Percentiles rank a stretch among this genome's conserved stretches.
These are phyloP conservation scores for Alectoris magna DNA, from an alignment of 2,797 vertebrate genomes.

Conservation along the genomic window DNA sequence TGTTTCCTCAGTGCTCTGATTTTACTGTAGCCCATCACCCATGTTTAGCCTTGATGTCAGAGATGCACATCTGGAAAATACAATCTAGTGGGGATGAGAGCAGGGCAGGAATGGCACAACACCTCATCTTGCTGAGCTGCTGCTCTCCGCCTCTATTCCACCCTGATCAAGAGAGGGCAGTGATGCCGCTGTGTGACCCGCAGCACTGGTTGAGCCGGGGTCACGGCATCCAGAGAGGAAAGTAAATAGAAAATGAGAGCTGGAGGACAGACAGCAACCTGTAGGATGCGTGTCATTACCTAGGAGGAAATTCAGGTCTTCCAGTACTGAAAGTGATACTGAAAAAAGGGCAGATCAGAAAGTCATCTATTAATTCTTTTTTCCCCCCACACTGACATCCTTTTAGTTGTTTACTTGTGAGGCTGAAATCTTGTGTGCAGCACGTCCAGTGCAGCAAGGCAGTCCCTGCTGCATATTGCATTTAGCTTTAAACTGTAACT, in stretches of 20 bases:
- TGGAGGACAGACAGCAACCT: constrained; percentile 19
- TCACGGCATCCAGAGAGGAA: constrained; percentile 34
- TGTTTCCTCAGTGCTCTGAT: constrained; percentile 20
- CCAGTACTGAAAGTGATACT: constrained; percentile 54
- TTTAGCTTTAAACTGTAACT: background rate
- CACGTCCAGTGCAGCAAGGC: fast-evolving
- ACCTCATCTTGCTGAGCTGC: background rate
- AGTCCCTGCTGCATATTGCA: fast-evolving
- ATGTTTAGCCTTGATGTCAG: constrained; percentile 3
- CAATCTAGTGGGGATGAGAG: constrained; percentile 33
- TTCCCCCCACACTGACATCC: background rate
- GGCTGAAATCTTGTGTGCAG: background rate
- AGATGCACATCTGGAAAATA: constrained; percentile 68
- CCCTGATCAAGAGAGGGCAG: background rate
- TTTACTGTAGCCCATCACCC: background rate
- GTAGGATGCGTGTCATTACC: constrained; percentile 13
- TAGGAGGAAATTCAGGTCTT: constrained; percentile 1
- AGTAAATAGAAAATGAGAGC: constrained; percentile 56
- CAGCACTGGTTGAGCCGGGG: constrained; percentile 37
- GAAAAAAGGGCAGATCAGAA: constrained; percentile 40
- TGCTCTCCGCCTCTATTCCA: constrained; percentile 41
- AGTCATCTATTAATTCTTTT: background rate
- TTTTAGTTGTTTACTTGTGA: background rate
- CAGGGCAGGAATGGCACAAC: constrained; percentile 31
- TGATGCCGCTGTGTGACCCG: constrained; percentile 21